These are phyloP conservation scores for Actinostola sp. DNA, from an alignment of 92 coral and sea anemone species.

Conservation along the genomic window DNA sequence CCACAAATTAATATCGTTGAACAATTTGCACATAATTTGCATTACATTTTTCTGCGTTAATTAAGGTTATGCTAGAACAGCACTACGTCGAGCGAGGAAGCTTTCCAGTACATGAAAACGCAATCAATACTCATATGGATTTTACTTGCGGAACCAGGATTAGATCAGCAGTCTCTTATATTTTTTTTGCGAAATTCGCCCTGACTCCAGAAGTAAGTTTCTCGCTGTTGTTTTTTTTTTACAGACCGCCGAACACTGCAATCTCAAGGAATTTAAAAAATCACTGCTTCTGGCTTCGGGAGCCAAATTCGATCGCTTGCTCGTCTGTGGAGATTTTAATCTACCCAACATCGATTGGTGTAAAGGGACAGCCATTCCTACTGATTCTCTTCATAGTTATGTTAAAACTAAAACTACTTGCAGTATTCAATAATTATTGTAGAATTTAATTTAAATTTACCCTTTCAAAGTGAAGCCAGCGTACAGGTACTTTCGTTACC, in stretches of 20 bases:
- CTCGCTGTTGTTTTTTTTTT: slow-evolving; percentile 24
- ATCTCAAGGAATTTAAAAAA: slow-evolving; percentile 56
- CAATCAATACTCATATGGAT: no score
- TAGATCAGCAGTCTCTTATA: no score
- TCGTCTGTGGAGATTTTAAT: slow-evolving; percentile 68
- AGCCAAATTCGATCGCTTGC: slow-evolving; percentile 51
- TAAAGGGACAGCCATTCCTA: slow-evolving; percentile 26
- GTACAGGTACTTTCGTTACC: slow-evolving; percentile 29
- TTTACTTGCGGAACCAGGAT: no score
- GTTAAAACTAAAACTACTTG: no score
- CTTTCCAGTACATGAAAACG: no score
- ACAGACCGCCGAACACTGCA: slow-evolving; percentile 50
- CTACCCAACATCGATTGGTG: slow-evolving; percentile 57
- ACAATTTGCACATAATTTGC: no score
- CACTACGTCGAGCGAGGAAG: no score
- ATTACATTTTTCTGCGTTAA: no score
- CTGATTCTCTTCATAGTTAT: slow-evolving; percentile 9
- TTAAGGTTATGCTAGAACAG: no score
- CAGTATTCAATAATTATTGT: no score
- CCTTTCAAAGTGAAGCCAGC: slow-evolving; percentile 29
- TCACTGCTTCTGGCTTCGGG: slow-evolving; percentile 24
- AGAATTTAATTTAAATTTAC: no score
- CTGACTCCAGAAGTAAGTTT: slow-evolving; percentile 45
- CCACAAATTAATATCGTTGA: no score
- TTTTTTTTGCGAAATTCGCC: slow-evolving; percentile 56